These are phyloP conservation scores for Bedellia somnulentella DNA, from an alignment of 2,888 invertebrate species.

Conservation along the genomic window DNA sequence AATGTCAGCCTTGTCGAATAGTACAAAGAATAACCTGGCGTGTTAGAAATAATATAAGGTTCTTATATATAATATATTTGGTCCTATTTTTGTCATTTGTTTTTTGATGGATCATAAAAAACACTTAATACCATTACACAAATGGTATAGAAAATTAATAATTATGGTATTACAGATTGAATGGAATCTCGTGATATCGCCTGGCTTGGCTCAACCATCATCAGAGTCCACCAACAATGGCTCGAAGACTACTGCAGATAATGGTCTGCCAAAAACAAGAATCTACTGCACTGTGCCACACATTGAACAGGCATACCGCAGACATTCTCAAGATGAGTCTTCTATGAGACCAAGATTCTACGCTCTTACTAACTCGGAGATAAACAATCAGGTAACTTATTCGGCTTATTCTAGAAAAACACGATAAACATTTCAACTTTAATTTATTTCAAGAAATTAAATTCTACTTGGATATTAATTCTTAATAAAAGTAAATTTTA, in stretches of 20 bases:
- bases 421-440: too few relatives aligned
- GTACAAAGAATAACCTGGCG: too few relatives aligned
- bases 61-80: too few relatives aligned
- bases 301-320: slow-evolving; percentile 42
- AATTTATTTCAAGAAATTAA: too few relatives aligned
- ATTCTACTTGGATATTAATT: too few relatives aligned
- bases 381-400: slow-evolving; percentile 52
- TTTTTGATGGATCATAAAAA: too few relatives aligned
- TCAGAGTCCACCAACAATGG: slow-evolving; percentile 23
- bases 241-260: slow-evolving; percentile 25
- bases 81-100: too few relatives aligned
- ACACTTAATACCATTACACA: neutral
- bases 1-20: too few relatives aligned
- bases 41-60: too few relatives aligned
- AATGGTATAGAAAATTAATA: neutral
- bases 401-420: too few relatives aligned
- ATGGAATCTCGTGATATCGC: slow-evolving; percentile 52
- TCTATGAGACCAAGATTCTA: slow-evolving; percentile 91
- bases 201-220: slow-evolving; percentile 38
- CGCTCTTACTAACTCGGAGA: slow-evolving; percentile 78
- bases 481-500: too few relatives aligned
- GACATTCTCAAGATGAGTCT: slow-evolving; percentile 57
- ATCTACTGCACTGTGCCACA: slow-evolving; percentile 49
- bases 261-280: slow-evolving; percentile 35
- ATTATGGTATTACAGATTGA: slow-evolving; percentile 29